Evolutionary conservation across 2,888 invertebrate genomes (phyloP).

Genomic region (Phaonia tiefii): DNA sequence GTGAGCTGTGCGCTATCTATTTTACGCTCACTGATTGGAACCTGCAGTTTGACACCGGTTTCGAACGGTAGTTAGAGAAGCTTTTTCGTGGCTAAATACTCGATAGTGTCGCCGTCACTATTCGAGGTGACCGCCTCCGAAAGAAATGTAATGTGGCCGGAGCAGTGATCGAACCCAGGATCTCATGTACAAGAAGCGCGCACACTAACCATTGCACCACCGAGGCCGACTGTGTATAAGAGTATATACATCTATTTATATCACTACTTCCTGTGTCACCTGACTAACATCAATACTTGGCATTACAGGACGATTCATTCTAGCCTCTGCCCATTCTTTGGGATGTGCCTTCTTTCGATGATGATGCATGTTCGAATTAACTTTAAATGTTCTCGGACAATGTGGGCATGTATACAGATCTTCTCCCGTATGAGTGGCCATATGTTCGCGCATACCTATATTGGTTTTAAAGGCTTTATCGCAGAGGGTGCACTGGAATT

Average conservation of each 20-base stretch:
- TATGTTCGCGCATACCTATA: constrained; percentile 70
- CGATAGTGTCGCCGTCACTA: no score
- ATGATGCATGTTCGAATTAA: constrained; percentile 73
- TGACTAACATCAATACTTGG: constrained; percentile 63
- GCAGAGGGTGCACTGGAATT: constrained; percentile 69
- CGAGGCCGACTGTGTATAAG: no score
- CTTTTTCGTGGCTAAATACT: no score
- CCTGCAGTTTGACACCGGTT: no score
- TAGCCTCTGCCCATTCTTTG: constrained; percentile 70
- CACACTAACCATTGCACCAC: no score
- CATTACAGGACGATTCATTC: constrained; percentile 57
- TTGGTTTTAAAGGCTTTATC: constrained; percentile 70
- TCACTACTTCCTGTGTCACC: constrained; percentile 64
- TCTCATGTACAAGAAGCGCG: no score
- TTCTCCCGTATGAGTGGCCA: constrained; percentile 72
- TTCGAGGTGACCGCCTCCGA: no score
- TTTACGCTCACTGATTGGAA: no score
- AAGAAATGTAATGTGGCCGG: no score
- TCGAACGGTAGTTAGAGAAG: no score
- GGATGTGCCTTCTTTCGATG: constrained; percentile 73
- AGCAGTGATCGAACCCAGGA: no score
- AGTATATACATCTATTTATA: constrained; percentile 58
- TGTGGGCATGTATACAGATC: constrained; percentile 72
- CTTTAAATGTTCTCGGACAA: constrained; percentile 73
- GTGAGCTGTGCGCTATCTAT: no score